Evolutionary conservation across 1,140 invertebrate genomes (phyloP).

Genomic region (Orius insidiosus): DNA sequence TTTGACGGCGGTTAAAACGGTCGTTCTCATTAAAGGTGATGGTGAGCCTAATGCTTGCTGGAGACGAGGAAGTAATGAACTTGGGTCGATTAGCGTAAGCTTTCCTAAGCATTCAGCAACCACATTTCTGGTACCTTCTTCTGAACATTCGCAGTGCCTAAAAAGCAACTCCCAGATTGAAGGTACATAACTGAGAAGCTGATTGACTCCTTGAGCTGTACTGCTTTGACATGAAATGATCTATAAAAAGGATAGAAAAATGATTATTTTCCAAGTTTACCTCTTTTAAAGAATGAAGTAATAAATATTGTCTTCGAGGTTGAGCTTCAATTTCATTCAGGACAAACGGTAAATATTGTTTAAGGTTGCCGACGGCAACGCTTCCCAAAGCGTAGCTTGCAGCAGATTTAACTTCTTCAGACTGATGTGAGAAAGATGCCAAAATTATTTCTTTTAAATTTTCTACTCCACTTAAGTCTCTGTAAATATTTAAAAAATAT

Average conservation of each 20-base stretch:
- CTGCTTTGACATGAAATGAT: conserved; percentile 76
- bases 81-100: conserved; percentile 86
- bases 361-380: conserved; percentile 85
- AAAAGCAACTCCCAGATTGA: conserved; percentile 80
- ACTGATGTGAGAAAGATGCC: conserved; percentile 54
- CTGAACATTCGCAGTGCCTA: conserved; percentile 83
- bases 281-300: conserved; percentile 94
- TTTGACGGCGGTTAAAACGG: conserved; percentile 95
- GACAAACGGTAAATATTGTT: conserved; percentile 86
- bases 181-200: conserved; percentile 69
- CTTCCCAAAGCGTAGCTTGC: conserved; percentile 92
- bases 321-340: conserved; percentile 84
- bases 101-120: conserved; percentile 97
- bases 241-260: conserved; percentile 27
- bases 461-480: conserved; percentile 64
- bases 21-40: conserved; percentile 79
- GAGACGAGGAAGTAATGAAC: conserved; percentile 55
- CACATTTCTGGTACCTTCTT: conserved; percentile 95
- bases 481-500: conserved; percentile 39
- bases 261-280: conserved; percentile 33
- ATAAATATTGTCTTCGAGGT: conserved; percentile 85
- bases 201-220: conserved; percentile 53
- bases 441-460: conserved; percentile 57
- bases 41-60: conserved; percentile 58
- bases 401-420: conserved; percentile 84